Evolutionary conservation across 92 coral and sea anemone genomes (phyloP).

Genomic region (Porites cylindrica): DNA sequence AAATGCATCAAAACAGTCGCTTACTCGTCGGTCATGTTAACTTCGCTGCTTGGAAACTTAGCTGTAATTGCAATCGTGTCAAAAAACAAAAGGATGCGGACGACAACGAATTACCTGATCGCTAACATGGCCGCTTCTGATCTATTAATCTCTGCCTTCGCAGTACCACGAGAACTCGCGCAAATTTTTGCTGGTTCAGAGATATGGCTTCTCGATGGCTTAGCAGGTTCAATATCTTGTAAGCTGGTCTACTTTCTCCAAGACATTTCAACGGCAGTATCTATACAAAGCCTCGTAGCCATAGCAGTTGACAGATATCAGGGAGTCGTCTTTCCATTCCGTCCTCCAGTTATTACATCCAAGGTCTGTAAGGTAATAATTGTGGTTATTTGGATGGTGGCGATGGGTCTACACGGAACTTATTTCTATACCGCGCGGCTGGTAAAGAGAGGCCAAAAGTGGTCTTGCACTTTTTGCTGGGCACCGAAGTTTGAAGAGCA

Average conservation of each 20-base stretch:
- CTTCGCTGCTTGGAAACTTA: conserved; percentile 53
- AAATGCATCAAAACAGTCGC: conserved; percentile 11
- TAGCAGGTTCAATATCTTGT: conserved; percentile 20
- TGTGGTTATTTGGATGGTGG: conserved; percentile 6
- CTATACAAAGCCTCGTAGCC: conserved; percentile 48
- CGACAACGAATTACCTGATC: conserved; percentile 58
- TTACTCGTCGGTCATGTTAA: conserved; percentile 28
- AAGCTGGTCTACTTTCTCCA: conserved; percentile 62
- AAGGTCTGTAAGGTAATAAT: conserved; percentile 17
- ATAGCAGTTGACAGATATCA: conserved; percentile 57
- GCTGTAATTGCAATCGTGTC: conserved; percentile 41
- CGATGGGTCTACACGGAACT: not conserved
- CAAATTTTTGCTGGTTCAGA: conserved; percentile 31
- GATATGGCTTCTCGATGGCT: conserved; percentile 36
- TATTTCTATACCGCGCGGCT: conserved; percentile 24
- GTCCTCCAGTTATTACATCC: not conserved
- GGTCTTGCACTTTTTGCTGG: not conserved
- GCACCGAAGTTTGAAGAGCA: not conserved
- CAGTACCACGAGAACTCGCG: conserved; percentile 50
- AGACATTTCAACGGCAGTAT: conserved; percentile 59
- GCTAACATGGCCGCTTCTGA: conserved; percentile 64
- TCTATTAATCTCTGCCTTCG: conserved; percentile 29
- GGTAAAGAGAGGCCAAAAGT: not conserved
- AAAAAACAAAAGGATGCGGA: conserved; percentile 46
- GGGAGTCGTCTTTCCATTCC: conserved; percentile 58